These are phyloP conservation scores for Alviniconcha marisindica DNA, from an alignment of 1,140 invertebrate genomes.

Conservation along the genomic window DNA sequence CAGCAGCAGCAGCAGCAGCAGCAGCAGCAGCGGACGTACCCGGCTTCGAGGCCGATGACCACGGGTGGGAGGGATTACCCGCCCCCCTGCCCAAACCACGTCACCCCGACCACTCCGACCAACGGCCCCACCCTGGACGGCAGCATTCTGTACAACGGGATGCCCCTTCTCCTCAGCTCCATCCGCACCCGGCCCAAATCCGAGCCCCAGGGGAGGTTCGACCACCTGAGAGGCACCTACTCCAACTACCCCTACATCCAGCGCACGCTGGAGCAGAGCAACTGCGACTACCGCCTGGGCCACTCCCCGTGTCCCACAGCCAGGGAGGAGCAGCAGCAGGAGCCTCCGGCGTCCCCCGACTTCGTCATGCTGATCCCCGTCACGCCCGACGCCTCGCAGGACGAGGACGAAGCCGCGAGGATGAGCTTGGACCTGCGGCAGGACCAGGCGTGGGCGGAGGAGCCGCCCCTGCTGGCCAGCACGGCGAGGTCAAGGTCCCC, in stretches of 20 bases:
- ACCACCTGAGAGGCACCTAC: constrained; percentile 8
- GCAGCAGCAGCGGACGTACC: not conserved
- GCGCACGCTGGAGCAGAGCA: constrained; percentile 29
- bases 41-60: not conserved
- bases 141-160: constrained; percentile 31
- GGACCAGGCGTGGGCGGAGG: constrained; percentile 3
- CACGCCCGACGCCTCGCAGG: not conserved
- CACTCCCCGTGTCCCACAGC: not conserved
- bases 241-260: constrained; percentile 24
- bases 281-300: constrained; percentile 32
- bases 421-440: not conserved
- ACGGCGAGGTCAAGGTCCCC: constrained; percentile 12
- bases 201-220: constrained; percentile 13
- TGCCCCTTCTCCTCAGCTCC: constrained; percentile 4
- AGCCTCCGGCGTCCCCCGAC: not conserved
- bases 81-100: not conserved
- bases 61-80: not conserved
- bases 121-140: constrained; percentile 35
- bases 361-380: constrained; percentile 25
- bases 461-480: constrained; percentile 11
- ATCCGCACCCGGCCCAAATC: constrained; percentile 31
- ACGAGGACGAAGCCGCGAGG: not conserved
- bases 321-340: not conserved
- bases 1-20: too few relatives aligned
- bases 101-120: not conserved